Percentiles rank a stretch among this genome's conserved stretches.
Evolutionary conservation across 2,113 vertebrate genomes (phyloP).

Genomic region (Epinephelus moara): DNA sequence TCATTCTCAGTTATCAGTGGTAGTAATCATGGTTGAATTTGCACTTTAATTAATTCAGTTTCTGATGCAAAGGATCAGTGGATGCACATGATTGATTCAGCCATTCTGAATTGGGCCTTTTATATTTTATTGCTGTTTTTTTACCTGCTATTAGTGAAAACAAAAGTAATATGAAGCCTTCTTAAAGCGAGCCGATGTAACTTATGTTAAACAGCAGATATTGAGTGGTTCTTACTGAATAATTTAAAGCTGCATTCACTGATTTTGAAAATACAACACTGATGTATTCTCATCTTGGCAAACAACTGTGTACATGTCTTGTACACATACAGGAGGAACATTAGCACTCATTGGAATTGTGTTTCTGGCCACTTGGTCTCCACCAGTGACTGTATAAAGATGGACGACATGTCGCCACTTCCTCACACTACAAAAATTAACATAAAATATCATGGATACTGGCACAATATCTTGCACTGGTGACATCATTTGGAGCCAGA

Average conservation of each 20-base stretch:
- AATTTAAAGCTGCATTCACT: background rate
- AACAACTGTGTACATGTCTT: too few relatives aligned
- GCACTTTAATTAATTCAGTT: background rate
- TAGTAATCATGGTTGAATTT: background rate
- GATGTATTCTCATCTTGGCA: too few relatives aligned
- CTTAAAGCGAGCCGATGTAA: background rate
- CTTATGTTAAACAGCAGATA: background rate
- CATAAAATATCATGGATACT: too few relatives aligned
- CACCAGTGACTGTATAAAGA: too few relatives aligned
- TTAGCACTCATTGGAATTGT: background rate
- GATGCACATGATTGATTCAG: constrained; percentile 6
- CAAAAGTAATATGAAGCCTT: constrained; percentile 18
- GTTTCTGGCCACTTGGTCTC: background rate
- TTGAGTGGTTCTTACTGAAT: background rate
- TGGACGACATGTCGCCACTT: too few relatives aligned
- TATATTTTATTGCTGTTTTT: background rate
- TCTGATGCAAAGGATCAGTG: constrained; percentile 3
- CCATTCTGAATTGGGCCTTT: background rate
- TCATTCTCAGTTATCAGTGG: background rate
- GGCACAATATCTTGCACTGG: too few relatives aligned
- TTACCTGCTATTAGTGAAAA: background rate
- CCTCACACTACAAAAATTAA: too few relatives aligned
- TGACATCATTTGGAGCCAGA: too few relatives aligned
- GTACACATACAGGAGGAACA: background rate
- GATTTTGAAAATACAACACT: background rate